Evolutionary conservation across 2,888 invertebrate species (phyloP).

Genomic region (Idaea straminata): DNA sequence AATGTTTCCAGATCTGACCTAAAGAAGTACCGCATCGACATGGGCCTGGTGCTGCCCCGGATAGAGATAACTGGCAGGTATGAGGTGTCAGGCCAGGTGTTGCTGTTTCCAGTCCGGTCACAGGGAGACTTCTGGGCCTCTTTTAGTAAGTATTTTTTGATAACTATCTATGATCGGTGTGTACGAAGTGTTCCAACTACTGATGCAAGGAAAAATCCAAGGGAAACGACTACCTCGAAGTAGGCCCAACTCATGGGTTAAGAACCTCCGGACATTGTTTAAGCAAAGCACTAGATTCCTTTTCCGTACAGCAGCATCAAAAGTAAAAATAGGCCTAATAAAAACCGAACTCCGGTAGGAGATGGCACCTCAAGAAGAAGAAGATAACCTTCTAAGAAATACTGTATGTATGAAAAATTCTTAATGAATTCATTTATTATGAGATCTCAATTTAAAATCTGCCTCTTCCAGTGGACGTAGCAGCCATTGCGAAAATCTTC

Average conservation of each 20-base stretch:
- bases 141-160: conserved; percentile 81
- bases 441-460: not conserved
- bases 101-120: conserved; percentile 88
- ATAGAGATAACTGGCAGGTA: conserved; percentile 88
- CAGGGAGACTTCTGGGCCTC: conserved; percentile 90
- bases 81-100: conserved; percentile 87
- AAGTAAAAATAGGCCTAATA: no score
- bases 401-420: no score
- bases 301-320: no score
- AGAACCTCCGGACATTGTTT: no score
- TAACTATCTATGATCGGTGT: no score
- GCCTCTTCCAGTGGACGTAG: conserved; percentile 81
- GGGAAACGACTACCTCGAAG: no score
- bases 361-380: not conserved
- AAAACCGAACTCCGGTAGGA: no score
- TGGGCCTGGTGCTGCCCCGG: conserved; percentile 83
- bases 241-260: no score
- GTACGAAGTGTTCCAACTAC: no score
- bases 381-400: not conserved
- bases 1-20: conserved; percentile 75
- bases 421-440: no score
- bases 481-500: conserved; percentile 85
- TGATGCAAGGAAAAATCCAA: no score
- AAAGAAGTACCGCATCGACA: conserved; percentile 81
- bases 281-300: no score